These are phyloP conservation scores for Heterohyrax brucei DNA, from an alignment of 2,797 vertebrate species.

Conservation along the genomic window DNA sequence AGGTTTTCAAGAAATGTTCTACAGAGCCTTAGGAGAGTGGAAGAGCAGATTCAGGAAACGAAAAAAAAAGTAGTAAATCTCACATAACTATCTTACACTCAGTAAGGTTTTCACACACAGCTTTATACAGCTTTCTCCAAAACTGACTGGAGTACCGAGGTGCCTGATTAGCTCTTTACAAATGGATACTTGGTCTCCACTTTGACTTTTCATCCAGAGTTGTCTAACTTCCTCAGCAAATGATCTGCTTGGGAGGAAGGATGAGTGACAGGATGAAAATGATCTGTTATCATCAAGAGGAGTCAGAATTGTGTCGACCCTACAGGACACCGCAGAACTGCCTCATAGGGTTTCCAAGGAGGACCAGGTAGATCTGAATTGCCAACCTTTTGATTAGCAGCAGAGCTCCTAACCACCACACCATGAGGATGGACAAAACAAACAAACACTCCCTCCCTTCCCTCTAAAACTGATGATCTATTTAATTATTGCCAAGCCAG, in stretches of 20 bases:
- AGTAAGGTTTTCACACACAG: not conserved
- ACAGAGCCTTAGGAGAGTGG: not conserved
- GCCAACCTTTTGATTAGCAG: too few species aligned
- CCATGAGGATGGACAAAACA: not conserved
- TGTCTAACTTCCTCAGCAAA: not conserved
- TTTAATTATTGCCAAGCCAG: not conserved
- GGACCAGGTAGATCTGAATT: too few species aligned
- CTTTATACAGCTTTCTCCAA: not conserved
- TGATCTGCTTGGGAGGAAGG: not conserved
- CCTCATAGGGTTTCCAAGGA: too few species aligned
- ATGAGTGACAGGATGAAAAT: not conserved
- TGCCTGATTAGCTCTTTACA: not conserved
- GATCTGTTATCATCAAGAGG: too few species aligned
- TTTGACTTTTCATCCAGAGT: not conserved
- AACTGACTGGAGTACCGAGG: not conserved
- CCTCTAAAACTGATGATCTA: not conserved
- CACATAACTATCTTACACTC: not conserved
- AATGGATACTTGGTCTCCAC: not conserved
- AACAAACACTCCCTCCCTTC: not conserved
- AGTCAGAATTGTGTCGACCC: too few species aligned
- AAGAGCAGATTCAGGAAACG: not conserved
- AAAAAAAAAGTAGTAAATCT: not conserved
- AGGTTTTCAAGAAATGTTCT: not conserved
- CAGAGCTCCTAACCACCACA: too few species aligned
- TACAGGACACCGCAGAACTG: too few species aligned